Conservation (phyloP, 2,797 vertebrate species). For the Spinus pinus region DNA sequence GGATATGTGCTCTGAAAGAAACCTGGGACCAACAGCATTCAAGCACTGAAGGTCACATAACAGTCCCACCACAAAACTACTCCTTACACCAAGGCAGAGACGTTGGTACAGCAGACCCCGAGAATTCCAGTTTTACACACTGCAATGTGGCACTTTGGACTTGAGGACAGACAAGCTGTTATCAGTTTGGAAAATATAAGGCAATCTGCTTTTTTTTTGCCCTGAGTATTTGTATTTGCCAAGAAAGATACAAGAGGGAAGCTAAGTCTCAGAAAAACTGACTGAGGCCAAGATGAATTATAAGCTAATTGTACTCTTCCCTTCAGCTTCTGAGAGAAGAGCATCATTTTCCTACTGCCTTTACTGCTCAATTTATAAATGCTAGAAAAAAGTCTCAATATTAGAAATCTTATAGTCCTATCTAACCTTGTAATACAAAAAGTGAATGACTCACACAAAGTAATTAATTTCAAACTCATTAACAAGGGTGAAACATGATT, state of each 20-base stretch:
- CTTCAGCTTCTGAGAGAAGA: not conserved
- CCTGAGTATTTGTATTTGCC: not conserved
- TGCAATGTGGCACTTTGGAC: not conserved
- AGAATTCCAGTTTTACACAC: not conserved
- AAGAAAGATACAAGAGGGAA: not conserved
- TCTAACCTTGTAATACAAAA: not conserved
- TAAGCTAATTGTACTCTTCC: not conserved
- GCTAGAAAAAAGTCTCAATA: not conserved
- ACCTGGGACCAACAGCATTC: accelerated
- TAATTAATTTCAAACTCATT: not conserved
- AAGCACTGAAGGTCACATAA: not conserved
- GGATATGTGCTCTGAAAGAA: not conserved
- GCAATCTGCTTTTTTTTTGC: not conserved
- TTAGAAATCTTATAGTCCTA: not conserved
- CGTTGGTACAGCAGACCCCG: not conserved
- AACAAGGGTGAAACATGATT: not conserved
- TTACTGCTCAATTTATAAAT: not conserved
- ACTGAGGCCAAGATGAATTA: not conserved
- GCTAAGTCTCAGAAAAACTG: not conserved
- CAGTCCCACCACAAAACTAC: not conserved
- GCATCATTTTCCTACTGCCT: not conserved
- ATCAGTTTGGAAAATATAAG: not conserved
- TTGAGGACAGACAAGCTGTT: not conserved
- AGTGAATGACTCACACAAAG: not conserved
- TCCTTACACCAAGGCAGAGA: not conserved